Conservation (phyloP, 2,888 invertebrate species). For the Schizotus pectinicornis region DNA sequence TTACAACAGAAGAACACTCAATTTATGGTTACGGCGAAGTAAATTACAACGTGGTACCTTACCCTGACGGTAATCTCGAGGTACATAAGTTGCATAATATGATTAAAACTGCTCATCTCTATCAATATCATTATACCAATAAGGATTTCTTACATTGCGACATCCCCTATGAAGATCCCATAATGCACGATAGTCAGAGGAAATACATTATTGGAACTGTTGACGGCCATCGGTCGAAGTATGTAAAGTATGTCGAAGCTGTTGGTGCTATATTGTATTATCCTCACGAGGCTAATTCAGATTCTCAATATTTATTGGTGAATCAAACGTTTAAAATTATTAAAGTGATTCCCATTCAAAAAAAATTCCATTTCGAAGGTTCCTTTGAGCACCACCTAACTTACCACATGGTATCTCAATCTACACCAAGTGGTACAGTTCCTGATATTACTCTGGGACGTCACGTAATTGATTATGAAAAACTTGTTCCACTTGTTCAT, state of each 20-base stretch:
- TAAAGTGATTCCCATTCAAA: conserved; percentile 34
- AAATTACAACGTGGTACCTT: too few relatives aligned
- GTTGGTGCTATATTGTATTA: conserved; percentile 42
- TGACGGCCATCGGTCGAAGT: conserved; percentile 30
- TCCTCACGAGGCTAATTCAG: conserved; percentile 44
- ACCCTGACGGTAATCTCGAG: too few relatives aligned
- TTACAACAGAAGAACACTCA: too few relatives aligned
- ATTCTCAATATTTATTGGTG: conserved; percentile 52
- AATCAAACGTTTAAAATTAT: conserved; percentile 55
- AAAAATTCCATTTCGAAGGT: conserved; percentile 33
- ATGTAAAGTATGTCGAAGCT: conserved; percentile 40
- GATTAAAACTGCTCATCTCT: too few relatives aligned
- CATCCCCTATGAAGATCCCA: too few relatives aligned
- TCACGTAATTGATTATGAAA: conserved; percentile 42
- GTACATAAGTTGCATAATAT: too few relatives aligned
- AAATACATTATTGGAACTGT: conserved; percentile 38
- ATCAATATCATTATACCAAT: too few relatives aligned
- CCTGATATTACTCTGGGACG: conserved; percentile 53
- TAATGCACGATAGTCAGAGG: conserved; percentile 42
- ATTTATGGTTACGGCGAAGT: too few relatives aligned
- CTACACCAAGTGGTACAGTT: conserved; percentile 23
- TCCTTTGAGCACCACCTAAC: conserved; percentile 40
- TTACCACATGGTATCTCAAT: conserved; percentile 34
- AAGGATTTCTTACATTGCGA: too few relatives aligned
- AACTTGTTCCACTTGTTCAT: conserved; percentile 42